Conservation (phyloP, 2,113 vertebrate species). For the Camelus dromedarius region DNA sequence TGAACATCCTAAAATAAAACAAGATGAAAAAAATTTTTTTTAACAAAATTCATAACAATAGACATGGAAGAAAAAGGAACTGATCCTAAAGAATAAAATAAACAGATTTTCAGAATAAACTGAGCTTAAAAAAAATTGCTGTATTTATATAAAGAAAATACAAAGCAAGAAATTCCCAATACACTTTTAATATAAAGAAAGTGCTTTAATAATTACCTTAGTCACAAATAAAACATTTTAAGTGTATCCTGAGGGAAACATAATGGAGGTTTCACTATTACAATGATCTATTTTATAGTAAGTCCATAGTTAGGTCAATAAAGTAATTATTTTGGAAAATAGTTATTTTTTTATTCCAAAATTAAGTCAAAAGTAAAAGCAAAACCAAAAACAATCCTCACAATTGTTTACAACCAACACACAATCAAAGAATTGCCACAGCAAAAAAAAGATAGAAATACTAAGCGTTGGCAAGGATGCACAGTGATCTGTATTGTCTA, state of each 20-base stretch:
- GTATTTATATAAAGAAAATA: slow-evolving; percentile 8
- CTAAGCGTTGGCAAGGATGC: background rate
- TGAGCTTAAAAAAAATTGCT: background rate
- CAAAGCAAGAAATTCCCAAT: background rate
- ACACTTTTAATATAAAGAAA: background rate
- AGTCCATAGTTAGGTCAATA: background rate
- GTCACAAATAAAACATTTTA: slow-evolving; percentile 12
- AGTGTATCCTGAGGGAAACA: background rate
- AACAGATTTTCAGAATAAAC: background rate
- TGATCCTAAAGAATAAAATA: background rate
- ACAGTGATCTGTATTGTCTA: background rate
- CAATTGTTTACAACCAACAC: background rate
- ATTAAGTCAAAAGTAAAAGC: background rate
- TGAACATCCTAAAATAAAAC: slow-evolving; percentile 94
- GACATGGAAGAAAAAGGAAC: fast-evolving
- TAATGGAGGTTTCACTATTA: background rate
- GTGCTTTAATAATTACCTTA: background rate
- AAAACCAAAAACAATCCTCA: background rate
- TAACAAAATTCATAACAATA: background rate
- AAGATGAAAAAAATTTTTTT: background rate
- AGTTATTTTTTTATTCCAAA: background rate
- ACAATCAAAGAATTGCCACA: background rate
- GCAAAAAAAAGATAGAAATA: background rate
- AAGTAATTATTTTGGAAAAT: background rate
- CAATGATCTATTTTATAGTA: background rate